These are phyloP conservation scores for Chiloscyllium punctatum DNA, from an alignment of 2,797 vertebrate species.

Conservation along the genomic window DNA sequence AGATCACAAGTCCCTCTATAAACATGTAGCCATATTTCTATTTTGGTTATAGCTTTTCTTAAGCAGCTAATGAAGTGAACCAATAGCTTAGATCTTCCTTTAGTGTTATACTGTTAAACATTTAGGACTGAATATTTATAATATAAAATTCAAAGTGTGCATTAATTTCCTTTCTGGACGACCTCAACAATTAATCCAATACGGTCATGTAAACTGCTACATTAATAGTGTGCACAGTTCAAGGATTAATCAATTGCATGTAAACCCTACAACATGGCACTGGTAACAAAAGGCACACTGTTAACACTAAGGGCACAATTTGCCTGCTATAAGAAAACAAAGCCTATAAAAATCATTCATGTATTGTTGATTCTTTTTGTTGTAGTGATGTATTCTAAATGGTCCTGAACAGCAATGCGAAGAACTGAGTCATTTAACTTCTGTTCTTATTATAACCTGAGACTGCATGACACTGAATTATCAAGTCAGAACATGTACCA, in stretches of 20 bases:
- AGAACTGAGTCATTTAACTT: not conserved
- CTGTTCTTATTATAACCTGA: slow-evolving; percentile 29
- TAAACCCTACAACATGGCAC: slow-evolving; percentile 57
- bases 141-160: not conserved
- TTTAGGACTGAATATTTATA: not conserved
- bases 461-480: slow-evolving; percentile 14
- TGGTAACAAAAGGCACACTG: slow-evolving; percentile 84
- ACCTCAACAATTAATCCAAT: not conserved
- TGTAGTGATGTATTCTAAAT: slow-evolving; percentile 5
- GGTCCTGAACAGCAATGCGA: not conserved
- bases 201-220: slow-evolving; percentile 9
- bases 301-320: slow-evolving; percentile 74
- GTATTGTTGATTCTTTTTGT: not conserved
- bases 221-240: slow-evolving; percentile 42
- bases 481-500: slow-evolving; percentile 15
- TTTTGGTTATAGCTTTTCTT: slow-evolving; percentile 28
- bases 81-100: not conserved
- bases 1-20: not conserved
- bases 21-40: not conserved
- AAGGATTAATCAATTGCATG: slow-evolving; percentile 59
- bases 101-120: not conserved
- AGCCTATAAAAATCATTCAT: slow-evolving; percentile 4
- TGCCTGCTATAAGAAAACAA: slow-evolving; percentile 51
- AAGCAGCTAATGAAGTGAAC: not conserved
- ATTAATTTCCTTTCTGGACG: not conserved